Conservation (phyloP, 2,888 invertebrate genomes). For the Drosophila maculinotata region DNA sequence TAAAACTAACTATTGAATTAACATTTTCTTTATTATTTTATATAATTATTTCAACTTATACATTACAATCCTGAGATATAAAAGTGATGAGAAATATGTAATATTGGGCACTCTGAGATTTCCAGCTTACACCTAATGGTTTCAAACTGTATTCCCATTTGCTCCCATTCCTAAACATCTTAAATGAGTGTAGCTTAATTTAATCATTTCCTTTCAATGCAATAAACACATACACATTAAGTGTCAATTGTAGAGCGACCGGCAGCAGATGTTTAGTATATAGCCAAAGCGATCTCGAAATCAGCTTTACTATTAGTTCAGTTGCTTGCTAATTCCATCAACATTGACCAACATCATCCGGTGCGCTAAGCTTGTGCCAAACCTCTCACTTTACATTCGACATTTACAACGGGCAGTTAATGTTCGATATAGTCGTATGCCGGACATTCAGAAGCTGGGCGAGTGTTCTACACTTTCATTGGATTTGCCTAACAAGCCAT, state of each 20-base stretch:
- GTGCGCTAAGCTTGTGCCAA: conserved; percentile 45
- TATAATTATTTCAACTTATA: no score
- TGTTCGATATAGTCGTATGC: conserved; percentile 37
- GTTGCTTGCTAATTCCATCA: conserved; percentile 26
- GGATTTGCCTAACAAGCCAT: conserved; percentile 76
- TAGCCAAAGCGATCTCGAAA: conserved; percentile 3
- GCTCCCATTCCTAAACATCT: no score
- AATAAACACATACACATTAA: conserved; percentile 1
- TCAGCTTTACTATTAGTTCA: conserved; percentile 8
- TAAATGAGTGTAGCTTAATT: background rate
- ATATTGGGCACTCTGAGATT: no score
- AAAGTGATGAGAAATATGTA: no score
- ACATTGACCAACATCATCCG: conserved; percentile 34
- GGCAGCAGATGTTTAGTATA: conserved; percentile 3
- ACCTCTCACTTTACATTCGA: conserved; percentile 43
- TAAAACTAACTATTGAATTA: no score
- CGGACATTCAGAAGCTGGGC: conserved; percentile 36
- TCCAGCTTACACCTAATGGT: no score
- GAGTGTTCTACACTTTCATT: conserved; percentile 69
- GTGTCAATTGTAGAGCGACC: background rate
- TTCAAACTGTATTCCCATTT: no score
- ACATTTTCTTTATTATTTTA: no score
- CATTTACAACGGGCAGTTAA: conserved; percentile 55
- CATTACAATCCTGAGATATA: no score
- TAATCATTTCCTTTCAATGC: background rate